A percentile compares a stretch with the other conserved stretches of the same genome.
Conservation (phyloP, 2,113 vertebrate genomes). For the Brachypteracias leptosomus region DNA sequence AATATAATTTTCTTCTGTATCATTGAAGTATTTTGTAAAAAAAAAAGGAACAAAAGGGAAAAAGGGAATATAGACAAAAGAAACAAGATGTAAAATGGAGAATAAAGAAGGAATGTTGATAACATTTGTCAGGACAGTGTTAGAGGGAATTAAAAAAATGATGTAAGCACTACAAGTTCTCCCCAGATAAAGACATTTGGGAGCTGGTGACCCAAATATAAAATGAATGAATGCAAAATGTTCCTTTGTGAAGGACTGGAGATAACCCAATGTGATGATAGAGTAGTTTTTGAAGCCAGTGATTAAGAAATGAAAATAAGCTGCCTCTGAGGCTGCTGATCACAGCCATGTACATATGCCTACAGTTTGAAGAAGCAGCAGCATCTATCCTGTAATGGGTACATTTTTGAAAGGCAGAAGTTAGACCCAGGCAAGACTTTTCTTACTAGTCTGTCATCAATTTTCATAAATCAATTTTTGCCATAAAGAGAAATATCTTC, state of each 20-base stretch:
- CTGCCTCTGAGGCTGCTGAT: background rate
- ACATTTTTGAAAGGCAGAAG: background rate
- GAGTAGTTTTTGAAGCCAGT: background rate
- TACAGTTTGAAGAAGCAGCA: background rate
- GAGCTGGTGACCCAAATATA: background rate
- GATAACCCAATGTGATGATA: background rate
- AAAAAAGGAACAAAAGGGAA: background rate
- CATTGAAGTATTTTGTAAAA: background rate
- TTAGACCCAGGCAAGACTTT: background rate
- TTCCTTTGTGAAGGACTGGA: background rate
- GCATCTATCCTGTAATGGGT: background rate
- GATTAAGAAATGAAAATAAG: background rate
- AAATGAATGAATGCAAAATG: background rate
- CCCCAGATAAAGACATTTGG: background rate
- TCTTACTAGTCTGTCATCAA: background rate
- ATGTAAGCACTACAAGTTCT: background rate
- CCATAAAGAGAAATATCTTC: background rate
- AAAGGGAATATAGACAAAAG: background rate
- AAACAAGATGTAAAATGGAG: fast-evolving
- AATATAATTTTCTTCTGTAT: background rate
- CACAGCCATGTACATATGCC: background rate
- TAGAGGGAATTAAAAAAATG: background rate
- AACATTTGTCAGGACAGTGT: background rate
- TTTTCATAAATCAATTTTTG: background rate
- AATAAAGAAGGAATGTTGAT: background rate